Percentiles rank a stretch among this genome's conserved stretches.
These are phyloP conservation scores for Actinopyga echinites DNA, from an alignment of 53 echinoderm and acorn worm genomes.

Conservation along the genomic window DNA sequence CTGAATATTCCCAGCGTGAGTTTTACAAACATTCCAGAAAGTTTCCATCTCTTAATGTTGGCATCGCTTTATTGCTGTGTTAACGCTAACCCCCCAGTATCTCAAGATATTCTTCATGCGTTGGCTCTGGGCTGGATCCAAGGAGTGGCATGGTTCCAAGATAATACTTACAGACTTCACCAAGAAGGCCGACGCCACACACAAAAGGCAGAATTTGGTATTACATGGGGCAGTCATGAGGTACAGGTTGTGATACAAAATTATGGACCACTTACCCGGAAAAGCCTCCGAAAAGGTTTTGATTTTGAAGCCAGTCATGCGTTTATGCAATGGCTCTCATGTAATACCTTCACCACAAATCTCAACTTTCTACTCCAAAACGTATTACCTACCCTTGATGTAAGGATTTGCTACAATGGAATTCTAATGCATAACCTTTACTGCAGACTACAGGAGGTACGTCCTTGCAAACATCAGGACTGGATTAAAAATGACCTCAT, in stretches of 20 bases:
- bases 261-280: constrained; percentile 24
- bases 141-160: constrained; percentile 12
- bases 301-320: constrained; percentile 64
- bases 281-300: not conserved
- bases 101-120: constrained; percentile 40
- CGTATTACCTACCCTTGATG: constrained; percentile 56
- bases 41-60: no score
- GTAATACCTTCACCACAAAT: constrained; percentile 42
- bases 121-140: constrained; percentile 67
- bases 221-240: not conserved
- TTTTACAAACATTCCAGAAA: constrained; percentile 25
- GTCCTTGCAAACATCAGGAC: not conserved
- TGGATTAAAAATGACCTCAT: not conserved
- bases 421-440: constrained; percentile 77
- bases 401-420: no score
- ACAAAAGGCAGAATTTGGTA: not conserved
- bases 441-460: constrained; percentile 24
- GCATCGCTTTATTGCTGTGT: constrained; percentile 55
- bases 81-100: constrained; percentile 35
- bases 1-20: not conserved
- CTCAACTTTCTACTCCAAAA: constrained; percentile 62
- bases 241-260: constrained; percentile 24
- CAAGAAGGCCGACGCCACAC: no score
- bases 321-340: constrained; percentile 78
- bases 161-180: not conserved